phyloP scores from a whole-genome alignment of 2,797 vertebrate species.

The Iguana delicatissima region DNA sequence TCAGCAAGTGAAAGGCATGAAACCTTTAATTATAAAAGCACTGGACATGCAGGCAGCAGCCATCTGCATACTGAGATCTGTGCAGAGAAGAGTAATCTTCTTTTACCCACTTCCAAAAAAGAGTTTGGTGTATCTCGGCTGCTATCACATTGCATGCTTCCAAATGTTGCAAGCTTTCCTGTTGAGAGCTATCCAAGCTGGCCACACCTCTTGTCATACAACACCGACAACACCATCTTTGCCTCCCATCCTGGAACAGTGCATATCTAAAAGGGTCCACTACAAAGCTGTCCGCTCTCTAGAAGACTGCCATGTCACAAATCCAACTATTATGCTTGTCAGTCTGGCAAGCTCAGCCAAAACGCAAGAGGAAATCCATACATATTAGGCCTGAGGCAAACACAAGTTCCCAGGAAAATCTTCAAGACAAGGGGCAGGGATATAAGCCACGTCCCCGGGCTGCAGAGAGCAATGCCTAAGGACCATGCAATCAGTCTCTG shows the following conservation, averaged over 20 bases:
- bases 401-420: background rate
- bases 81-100: slow-evolving; percentile 17
- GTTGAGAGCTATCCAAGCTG: background rate
- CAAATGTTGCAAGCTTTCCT: background rate
- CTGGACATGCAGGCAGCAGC: slow-evolving; percentile 54
- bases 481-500: background rate
- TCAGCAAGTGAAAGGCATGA: slow-evolving; percentile 57
- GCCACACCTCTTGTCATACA: background rate
- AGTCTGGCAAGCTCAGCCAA: background rate
- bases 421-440: background rate
- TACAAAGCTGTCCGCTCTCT: background rate
- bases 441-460: background rate
- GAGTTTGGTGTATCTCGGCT: background rate
- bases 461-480: no score
- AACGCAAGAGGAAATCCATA: background rate
- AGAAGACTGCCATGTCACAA: background rate
- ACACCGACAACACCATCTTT: background rate
- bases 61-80: slow-evolving; percentile 55
- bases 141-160: background rate
- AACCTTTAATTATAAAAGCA: slow-evolving; percentile 64
- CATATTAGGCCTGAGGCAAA: background rate
- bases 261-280: background rate
- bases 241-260: background rate
- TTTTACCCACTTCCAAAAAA: background rate
- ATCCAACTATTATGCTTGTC: background rate